These are phyloP conservation scores for Pomacea canaliculata DNA, from an alignment of 2,888 invertebrate genomes.

Conservation along the genomic window DNA sequence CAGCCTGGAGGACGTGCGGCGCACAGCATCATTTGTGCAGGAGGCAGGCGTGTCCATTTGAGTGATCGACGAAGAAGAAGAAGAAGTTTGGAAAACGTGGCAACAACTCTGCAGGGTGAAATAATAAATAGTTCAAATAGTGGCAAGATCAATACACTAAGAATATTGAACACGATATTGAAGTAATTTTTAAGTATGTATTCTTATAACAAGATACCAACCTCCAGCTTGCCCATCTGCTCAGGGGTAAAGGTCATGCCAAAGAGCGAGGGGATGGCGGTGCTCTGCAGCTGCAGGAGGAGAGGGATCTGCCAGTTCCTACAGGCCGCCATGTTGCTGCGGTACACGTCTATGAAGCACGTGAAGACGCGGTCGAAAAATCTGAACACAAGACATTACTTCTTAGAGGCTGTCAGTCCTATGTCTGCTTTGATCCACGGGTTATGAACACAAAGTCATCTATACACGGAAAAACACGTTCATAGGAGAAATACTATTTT, in stretches of 20 bases:
- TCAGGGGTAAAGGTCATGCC: constrained; percentile 28
- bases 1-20: too few relatives aligned
- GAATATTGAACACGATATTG: background rate
- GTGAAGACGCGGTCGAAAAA: constrained; percentile 26
- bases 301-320: constrained; percentile 35
- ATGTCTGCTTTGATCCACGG: too few relatives aligned
- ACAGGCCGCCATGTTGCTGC: constrained; percentile 23
- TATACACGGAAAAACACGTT: too few relatives aligned
- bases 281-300: constrained; percentile 28
- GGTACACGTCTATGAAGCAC: constrained; percentile 26
- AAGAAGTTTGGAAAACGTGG: background rate
- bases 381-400: constrained; percentile 9
- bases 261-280: constrained; percentile 32
- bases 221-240: constrained; percentile 28
- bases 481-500: too few relatives aligned
- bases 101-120: background rate
- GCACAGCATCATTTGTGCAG: too few relatives aligned
- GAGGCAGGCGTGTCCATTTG: too few relatives aligned
- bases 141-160: too few relatives aligned
- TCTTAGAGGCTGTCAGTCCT: background rate
- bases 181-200: background rate
- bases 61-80: too few relatives aligned
- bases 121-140: background rate
- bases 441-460: too few relatives aligned
- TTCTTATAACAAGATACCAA: background rate